These are phyloP conservation scores for Hapalemur alaotrensis DNA, from an alignment of 2,797 vertebrate species.

Conservation along the genomic window DNA sequence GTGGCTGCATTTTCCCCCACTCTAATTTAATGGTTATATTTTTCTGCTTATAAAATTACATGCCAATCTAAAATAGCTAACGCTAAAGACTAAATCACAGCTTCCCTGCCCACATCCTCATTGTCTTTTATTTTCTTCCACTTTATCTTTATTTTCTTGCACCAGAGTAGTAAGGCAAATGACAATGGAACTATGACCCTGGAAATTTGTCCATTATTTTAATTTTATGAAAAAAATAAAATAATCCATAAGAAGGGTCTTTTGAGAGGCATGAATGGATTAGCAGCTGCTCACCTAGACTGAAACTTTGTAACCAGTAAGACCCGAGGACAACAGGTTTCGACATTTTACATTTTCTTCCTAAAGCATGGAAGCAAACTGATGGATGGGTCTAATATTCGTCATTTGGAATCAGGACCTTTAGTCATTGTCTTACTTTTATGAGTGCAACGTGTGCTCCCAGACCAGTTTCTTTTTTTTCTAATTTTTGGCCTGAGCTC, in stretches of 20 bases:
- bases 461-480: neutral
- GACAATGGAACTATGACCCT: neutral
- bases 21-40: neutral
- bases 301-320: neutral
- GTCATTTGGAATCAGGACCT: neutral
- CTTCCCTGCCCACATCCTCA: neutral
- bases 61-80: neutral
- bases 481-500: neutral
- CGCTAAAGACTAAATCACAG: neutral
- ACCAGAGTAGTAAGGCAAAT: conserved; percentile 10
- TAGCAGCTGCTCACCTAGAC: neutral
- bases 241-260: neutral
- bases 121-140: conserved; percentile 55
- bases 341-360: neutral
- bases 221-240: neutral
- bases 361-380: neutral
- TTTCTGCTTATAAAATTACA: conserved; percentile 29
- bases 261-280: neutral
- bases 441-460: neutral
- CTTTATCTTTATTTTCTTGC: conserved; percentile 46
- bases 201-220: neutral
- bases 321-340: neutral
- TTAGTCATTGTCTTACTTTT: neutral
- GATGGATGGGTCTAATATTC: neutral
- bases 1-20: neutral